Evolutionary conservation across 2,888 invertebrate genomes (phyloP), one percentile per base, ranked within the genome.

Genomic region (Didymodactylos carnosus): DNA sequence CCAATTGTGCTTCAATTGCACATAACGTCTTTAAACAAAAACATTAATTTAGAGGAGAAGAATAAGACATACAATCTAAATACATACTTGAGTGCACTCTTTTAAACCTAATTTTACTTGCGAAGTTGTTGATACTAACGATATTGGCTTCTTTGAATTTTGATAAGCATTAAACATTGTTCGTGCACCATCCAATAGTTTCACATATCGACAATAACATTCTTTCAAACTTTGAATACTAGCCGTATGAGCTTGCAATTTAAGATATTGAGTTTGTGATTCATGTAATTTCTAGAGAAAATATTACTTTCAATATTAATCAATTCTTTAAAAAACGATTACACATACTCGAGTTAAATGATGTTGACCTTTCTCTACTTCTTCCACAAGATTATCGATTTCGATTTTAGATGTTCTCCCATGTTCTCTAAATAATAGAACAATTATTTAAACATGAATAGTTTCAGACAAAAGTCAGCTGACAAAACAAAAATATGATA

Each of bases 1-100:
- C 84, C 39, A 86, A 79, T 77, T 85, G 84, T 35, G 82, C 83
- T 79, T 86, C 86, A 49, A 86, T 82, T 41, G 82, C 81, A 79
- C 85, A 85, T 80, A 86, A 80, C 8, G 81, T 81, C 79, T 85
- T 77, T 8, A 78, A 78, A 62, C 40, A 43, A 76, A 72, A 53
- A 41, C 16, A 41, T 8, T 41, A 41, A 43, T 43, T n/a, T 3
- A 43, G 6, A n/a, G 19, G n/a, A n/a, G 13, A 43, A 43, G 11
- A 49, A 4, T 35, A 14, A n/a, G n/a, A n/a, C n/a, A n/a, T n/a
- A 23, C 35, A 14, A 62, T 16, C 8, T 62, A 8, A 62, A 35
- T 19, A 62, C 62, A 35, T 19, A 62, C 62, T 62, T 35, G 35
- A 62, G 62, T 62, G 35, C 62, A 62, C n/a, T 62, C 62, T 62